Conservation (phyloP, 2,113 vertebrate species). For the Phasianus colchicus region DNA sequence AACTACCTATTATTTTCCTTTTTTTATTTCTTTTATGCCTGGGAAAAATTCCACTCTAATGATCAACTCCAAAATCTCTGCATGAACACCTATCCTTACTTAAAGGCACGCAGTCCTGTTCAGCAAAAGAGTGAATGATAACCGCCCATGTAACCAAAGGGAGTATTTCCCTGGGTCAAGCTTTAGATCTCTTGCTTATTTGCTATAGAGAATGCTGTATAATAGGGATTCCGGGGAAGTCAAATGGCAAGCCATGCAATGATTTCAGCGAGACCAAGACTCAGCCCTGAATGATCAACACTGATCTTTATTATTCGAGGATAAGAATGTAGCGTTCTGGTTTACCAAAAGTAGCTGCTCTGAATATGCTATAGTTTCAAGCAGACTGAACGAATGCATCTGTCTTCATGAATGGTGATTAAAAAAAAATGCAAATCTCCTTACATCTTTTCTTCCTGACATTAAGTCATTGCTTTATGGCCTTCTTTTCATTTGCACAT, state of each 20-base stretch:
- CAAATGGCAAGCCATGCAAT: constrained; percentile 34
- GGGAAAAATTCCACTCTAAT: not conserved
- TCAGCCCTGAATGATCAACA: constrained; percentile 43
- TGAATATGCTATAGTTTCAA: constrained; percentile 73
- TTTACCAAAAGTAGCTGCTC: constrained; percentile 76
- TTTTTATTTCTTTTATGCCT: not conserved
- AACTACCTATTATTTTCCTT: not conserved
- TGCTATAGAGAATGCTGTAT: not conserved
- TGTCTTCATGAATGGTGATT: constrained; percentile 79
- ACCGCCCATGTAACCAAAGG: not conserved
- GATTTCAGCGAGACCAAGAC: constrained; percentile 36
- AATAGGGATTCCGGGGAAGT: constrained; percentile 61
- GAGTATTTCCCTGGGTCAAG: not conserved
- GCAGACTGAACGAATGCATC: constrained; percentile 68
- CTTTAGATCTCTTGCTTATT: constrained; percentile 17
- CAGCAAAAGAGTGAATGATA: not conserved
- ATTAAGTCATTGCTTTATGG: constrained; percentile 78
- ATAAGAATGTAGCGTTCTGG: constrained; percentile 73
- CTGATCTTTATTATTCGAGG: constrained; percentile 68
- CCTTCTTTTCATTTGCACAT: constrained; percentile 77
- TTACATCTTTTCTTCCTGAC: constrained; percentile 79
- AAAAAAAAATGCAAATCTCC: constrained; percentile 75
- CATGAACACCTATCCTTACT: constrained; percentile 4
- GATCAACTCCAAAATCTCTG: constrained; percentile 21
- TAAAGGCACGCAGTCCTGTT: not conserved